Evolutionary conservation across 2,113 vertebrate genomes (phyloP).

Genomic region (Plecturocebus donacophilus): DNA sequence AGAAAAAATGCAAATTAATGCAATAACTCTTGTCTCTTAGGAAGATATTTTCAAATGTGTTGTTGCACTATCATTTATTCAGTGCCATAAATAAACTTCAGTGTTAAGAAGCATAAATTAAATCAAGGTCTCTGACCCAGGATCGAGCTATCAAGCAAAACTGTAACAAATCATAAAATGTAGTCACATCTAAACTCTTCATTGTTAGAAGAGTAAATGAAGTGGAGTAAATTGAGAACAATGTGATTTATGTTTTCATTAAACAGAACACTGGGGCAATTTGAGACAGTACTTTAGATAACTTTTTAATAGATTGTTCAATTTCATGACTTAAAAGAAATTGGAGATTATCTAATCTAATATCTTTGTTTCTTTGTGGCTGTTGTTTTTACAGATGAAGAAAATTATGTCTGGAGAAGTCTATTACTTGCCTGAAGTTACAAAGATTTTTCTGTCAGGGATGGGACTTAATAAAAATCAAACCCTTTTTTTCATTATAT

Average conservation of each 20-base stretch:
- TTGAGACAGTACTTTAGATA: background rate
- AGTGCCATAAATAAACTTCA: conserved; percentile 23
- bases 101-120: background rate
- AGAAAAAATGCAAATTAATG: conserved; percentile 73
- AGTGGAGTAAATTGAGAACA: background rate
- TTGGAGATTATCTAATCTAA: background rate
- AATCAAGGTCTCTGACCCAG: conserved; percentile 1
- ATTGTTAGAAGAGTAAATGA: background rate
- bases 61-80: conserved; percentile 43
- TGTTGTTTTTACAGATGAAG: background rate
- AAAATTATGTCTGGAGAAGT: background rate
- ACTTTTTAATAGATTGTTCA: background rate
- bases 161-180: background rate
- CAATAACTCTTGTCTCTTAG: conserved; percentile 47
- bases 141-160: background rate
- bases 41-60: conserved; percentile 67
- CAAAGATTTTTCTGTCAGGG: background rate
- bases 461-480: background rate
- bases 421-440: background rate
- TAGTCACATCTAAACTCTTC: background rate
- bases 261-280: background rate
- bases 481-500: background rate
- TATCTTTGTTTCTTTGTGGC: background rate
- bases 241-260: background rate
- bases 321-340: background rate